Conservation (phyloP, 2,113 vertebrate genomes). For the Sminthopsis crassicaudata region DNA sequence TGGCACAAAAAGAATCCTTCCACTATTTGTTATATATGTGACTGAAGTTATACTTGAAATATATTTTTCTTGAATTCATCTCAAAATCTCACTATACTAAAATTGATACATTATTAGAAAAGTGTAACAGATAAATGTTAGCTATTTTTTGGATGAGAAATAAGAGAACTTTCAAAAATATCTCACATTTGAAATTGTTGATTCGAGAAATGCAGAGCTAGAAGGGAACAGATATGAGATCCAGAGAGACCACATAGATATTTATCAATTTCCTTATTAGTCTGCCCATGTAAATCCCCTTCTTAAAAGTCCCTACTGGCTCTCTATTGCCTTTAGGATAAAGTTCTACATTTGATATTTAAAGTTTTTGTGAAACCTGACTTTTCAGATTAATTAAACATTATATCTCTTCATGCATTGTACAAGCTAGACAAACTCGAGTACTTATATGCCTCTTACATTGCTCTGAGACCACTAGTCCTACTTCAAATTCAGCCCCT, state of each 20-base stretch:
- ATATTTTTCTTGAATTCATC: conserved; percentile 43
- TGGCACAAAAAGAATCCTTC: fast-evolving
- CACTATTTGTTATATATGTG: not conserved
- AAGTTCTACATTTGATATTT: not conserved
- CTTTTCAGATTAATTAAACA: not conserved
- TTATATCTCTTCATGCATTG: not conserved
- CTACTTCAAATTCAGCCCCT: not conserved
- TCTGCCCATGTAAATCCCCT: not conserved
- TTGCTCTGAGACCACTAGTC: not conserved
- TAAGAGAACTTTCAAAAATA: not conserved
- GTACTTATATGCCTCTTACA: not conserved
- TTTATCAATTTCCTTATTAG: not conserved
- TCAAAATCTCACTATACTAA: conserved; percentile 40
- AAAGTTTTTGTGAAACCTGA: not conserved
- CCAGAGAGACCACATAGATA: not conserved
- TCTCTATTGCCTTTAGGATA: not conserved
- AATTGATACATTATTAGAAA: not conserved
- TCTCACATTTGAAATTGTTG: not conserved
- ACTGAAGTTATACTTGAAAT: not conserved
- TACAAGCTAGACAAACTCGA: not conserved
- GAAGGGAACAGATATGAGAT: fast-evolving
- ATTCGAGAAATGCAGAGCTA: fast-evolving
- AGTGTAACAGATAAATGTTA: not conserved
- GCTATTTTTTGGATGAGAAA: conserved; percentile 18
- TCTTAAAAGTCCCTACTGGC: not conserved